Percentiles rank a stretch among this genome's conserved stretches.
These are phyloP conservation scores for Akabosia matsudoensis DNA, from an alignment of 1,140 invertebrate genomes.

Conservation along the genomic window DNA sequence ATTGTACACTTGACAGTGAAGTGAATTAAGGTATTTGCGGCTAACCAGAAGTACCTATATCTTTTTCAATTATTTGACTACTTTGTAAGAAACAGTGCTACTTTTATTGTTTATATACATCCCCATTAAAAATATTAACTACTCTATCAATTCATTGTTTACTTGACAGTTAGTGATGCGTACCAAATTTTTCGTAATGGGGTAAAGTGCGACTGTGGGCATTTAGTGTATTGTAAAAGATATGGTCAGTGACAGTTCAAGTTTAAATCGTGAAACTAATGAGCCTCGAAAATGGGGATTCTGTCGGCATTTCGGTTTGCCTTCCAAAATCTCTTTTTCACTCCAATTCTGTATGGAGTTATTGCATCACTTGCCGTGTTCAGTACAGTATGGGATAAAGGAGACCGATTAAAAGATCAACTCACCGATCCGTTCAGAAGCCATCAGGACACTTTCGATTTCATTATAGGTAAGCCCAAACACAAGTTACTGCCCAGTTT, in stretches of 20 bases:
- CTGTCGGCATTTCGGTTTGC: constrained; percentile 38
- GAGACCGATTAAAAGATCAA: constrained; percentile 35
- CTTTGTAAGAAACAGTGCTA: neutral
- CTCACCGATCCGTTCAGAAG: constrained; percentile 31
- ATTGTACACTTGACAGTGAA: too few relatives aligned
- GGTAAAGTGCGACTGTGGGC: constrained; percentile 1
- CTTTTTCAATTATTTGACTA: neutral
- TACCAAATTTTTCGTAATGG: too few relatives aligned
- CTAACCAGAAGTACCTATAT: neutral
- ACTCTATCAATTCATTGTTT: too few relatives aligned
- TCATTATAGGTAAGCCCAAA: constrained; percentile 29
- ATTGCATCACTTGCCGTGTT: constrained; percentile 36
- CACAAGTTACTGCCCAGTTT: neutral
- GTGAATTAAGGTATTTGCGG: neutral
- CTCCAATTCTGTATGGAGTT: constrained; percentile 34
- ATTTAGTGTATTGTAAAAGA: neutral
- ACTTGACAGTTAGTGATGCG: too few relatives aligned
- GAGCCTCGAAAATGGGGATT: constrained; percentile 29
- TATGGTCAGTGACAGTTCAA: neutral
- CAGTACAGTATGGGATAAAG: constrained; percentile 32
- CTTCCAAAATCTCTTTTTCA: constrained; percentile 37
- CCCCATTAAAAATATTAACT: too few relatives aligned
- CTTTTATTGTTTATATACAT: too few relatives aligned
- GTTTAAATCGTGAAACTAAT: neutral
- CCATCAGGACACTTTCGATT: constrained; percentile 37